Evolutionary conservation across 2,113 vertebrate species (phyloP).

Genomic region (Ailuropoda melanoleuca): DNA sequence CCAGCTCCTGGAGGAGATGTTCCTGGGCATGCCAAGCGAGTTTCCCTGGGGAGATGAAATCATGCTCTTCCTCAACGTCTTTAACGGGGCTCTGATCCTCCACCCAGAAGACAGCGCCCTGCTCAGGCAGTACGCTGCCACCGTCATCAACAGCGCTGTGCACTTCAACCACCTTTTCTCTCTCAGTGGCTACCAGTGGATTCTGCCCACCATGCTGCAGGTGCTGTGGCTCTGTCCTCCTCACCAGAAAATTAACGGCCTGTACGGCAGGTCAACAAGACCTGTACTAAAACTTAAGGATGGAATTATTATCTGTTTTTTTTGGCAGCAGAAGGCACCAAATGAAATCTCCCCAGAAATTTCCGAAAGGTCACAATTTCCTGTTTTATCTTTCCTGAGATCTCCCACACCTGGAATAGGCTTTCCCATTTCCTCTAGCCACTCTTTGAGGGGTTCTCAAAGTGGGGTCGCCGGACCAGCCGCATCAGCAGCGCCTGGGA

Average conservation of each 20-base stretch:
- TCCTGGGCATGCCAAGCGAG: constrained; percentile 98
- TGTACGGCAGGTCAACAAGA: neutral
- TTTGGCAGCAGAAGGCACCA: neutral
- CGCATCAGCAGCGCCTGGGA: neutral
- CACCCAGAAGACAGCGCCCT: constrained; percentile 97
- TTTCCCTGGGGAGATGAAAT: constrained; percentile 99
- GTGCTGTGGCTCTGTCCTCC: constrained; percentile 73
- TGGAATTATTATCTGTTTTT: neutral
- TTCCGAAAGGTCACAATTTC: neutral
- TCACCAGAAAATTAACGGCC: neutral
- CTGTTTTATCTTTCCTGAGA: neutral
- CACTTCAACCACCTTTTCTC: constrained; percentile 99
- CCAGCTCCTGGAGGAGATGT: constrained; percentile 99
- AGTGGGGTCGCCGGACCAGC: neutral
- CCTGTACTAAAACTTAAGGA: neutral
- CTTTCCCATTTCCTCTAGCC: neutral
- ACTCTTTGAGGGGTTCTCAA: neutral
- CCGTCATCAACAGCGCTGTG: constrained; percentile 97
- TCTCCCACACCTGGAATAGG: neutral
- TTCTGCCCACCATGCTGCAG: constrained; percentile 98
- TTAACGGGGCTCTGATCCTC: constrained; percentile 96
- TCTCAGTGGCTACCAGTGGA: constrained; percentile 98
- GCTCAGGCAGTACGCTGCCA: constrained; percentile 95
- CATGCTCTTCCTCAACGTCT: constrained; percentile 98
- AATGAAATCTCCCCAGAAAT: neutral